Evolutionary conservation across 2,888 invertebrate genomes (phyloP).

Genomic region (Aphodius sticticus): DNA sequence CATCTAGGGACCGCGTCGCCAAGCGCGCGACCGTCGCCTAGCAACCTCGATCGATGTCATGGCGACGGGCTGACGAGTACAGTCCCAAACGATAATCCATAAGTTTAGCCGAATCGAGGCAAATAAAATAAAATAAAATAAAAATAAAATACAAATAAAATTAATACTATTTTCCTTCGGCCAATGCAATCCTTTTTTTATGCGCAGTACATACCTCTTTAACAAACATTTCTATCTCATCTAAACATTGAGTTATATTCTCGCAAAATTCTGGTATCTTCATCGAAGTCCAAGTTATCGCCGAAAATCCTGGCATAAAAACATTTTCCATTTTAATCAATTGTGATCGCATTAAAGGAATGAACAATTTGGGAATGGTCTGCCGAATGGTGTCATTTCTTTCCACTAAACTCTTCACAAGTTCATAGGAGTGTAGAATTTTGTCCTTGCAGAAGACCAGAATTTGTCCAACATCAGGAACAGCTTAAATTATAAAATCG

Average conservation of each 20-base stretch:
- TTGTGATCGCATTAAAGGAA: conserved; percentile 73
- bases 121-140: too few relatives aligned
- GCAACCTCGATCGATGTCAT: too few relatives aligned
- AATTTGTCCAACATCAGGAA: conserved; percentile 80
- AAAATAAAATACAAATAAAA: too few relatives aligned
- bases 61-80: too few relatives aligned
- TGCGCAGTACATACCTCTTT: conserved; percentile 63
- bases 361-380: conserved; percentile 72
- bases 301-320: conserved; percentile 78
- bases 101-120: too few relatives aligned
- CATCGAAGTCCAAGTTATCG: conserved; percentile 84
- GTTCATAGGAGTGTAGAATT: conserved; percentile 69
- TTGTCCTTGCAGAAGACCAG: conserved; percentile 77
- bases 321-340: conserved; percentile 74
- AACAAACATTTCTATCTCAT: conserved; percentile 71
- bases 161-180: too few relatives aligned
- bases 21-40: too few relatives aligned
- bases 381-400: conserved; percentile 68
- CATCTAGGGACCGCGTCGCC: too few relatives aligned
- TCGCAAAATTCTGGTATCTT: conserved; percentile 72
- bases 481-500: conserved; percentile 58
- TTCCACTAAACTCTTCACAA: conserved; percentile 68
- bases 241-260: conserved; percentile 65
- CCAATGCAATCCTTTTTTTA: too few relatives aligned
- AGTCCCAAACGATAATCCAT: too few relatives aligned